These are phyloP conservation scores for Bufo gargarizans DNA, from an alignment of 2,113 vertebrate species.

Conservation along the genomic window DNA sequence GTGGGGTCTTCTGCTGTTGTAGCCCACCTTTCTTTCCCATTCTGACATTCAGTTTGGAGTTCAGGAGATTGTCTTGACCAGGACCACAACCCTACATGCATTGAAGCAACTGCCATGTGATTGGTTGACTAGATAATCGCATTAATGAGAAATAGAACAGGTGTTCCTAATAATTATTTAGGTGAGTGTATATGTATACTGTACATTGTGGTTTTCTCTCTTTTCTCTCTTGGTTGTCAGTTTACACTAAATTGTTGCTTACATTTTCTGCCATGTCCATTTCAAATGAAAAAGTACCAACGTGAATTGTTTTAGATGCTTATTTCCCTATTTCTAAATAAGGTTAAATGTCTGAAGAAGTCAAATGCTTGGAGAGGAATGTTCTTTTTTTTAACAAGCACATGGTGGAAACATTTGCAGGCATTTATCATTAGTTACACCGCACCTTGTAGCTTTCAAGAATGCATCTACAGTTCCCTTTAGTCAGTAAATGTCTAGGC, in stretches of 20 bases:
- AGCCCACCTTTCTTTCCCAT: too few relatives aligned
- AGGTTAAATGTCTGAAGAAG: slow-evolving; percentile 10
- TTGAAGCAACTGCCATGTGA: too few relatives aligned
- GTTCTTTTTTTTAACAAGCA: slow-evolving; percentile 48
- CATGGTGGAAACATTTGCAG: slow-evolving; percentile 51
- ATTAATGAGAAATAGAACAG: too few relatives aligned
- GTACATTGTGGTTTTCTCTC: background rate
- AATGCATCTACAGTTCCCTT: slow-evolving; percentile 48
- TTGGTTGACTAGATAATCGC: too few relatives aligned
- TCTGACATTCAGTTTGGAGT: too few relatives aligned
- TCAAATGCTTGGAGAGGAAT: slow-evolving; percentile 26
- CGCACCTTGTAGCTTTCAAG: slow-evolving; percentile 49
- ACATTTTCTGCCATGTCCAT: background rate
- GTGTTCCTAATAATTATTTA: too few relatives aligned
- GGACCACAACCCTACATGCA: too few relatives aligned
- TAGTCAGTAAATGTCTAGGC: slow-evolving; percentile 51
- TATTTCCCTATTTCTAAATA: slow-evolving; percentile 35
- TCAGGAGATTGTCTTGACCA: too few relatives aligned
- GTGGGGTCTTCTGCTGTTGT: too few relatives aligned
- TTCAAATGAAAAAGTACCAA: background rate
- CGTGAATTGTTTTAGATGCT: background rate
- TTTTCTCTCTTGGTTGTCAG: background rate
- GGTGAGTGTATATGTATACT: too few relatives aligned
- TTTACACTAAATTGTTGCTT: background rate
- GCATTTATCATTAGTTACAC: slow-evolving; percentile 48